These are phyloP conservation scores for Diorhabda elongata DNA, from an alignment of 1,140 invertebrate species.

Conservation along the genomic window DNA sequence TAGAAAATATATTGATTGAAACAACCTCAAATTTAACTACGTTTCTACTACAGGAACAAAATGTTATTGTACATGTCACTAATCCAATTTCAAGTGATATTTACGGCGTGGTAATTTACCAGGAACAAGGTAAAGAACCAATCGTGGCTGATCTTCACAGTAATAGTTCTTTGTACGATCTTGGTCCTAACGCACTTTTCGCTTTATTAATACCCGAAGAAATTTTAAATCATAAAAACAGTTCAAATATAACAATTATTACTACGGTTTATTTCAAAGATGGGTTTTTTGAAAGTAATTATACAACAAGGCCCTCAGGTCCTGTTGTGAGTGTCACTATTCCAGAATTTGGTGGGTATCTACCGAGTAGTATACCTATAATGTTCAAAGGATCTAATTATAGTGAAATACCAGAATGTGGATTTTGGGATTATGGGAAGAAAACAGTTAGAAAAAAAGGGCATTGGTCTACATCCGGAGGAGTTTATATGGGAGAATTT, in stretches of 20 bases:
- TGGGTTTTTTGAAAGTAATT: slow-evolving; percentile 51
- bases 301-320: slow-evolving; percentile 35
- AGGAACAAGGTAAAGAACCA: slow-evolving; percentile 13
- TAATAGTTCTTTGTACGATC: slow-evolving; percentile 48
- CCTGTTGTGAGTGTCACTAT: slow-evolving; percentile 55
- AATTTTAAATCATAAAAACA: slow-evolving; percentile 20
- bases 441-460: slow-evolving; percentile 27
- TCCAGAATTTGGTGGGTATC: slow-evolving; percentile 51
- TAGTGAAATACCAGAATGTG: slow-evolving; percentile 44
- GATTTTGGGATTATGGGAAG: slow-evolving; percentile 56
- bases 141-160: slow-evolving; percentile 47
- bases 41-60: slow-evolving; percentile 30
- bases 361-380: slow-evolving; percentile 50
- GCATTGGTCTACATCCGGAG: slow-evolving; percentile 47
- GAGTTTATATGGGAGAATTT: slow-evolving; percentile 24
- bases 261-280: slow-evolving; percentile 55
- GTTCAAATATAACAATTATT: slow-evolving; percentile 38
- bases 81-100: slow-evolving; percentile 53
- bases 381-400: slow-evolving; percentile 47
- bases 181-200: slow-evolving; percentile 50
- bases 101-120: slow-evolving; percentile 54
- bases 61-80: slow-evolving; percentile 50
- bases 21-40: background rate
- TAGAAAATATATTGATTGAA: slow-evolving; percentile 5
- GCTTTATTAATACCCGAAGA: slow-evolving; percentile 52